Evolutionary conservation across 2,113 vertebrate species (phyloP).

Genomic region (Steatornis caripensis): DNA sequence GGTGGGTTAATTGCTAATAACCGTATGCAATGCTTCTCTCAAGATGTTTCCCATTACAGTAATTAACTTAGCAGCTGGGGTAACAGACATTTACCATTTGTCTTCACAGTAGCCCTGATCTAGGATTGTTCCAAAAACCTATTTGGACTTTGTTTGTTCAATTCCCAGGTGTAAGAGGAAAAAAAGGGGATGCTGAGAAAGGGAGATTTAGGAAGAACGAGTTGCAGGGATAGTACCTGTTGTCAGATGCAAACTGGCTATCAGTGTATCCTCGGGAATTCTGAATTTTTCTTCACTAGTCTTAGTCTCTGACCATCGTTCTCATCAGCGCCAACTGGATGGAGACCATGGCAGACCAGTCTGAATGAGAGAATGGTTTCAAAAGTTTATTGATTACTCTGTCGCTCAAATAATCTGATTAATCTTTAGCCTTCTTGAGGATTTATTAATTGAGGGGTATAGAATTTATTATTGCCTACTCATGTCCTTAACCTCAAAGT

Average conservation of each 20-base stretch:
- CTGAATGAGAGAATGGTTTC: neutral
- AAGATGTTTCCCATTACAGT: slow-evolving; percentile 80
- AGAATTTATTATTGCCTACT: neutral
- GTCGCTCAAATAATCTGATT: neutral
- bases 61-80: slow-evolving; percentile 81
- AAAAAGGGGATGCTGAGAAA: neutral
- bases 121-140: slow-evolving; percentile 46
- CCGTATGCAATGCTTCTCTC: slow-evolving; percentile 75
- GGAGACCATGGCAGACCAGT: neutral
- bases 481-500: neutral
- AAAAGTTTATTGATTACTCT: neutral
- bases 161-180: slow-evolving; percentile 22
- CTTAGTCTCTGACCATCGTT: neutral
- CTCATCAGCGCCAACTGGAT: neutral
- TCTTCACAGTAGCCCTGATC: slow-evolving; percentile 70
- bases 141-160: slow-evolving; percentile 40
- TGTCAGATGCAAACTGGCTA: neutral
- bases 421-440: neutral
- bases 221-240: neutral
- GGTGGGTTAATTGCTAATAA: slow-evolving; percentile 81
- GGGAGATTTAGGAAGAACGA: neutral
- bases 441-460: neutral
- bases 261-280: neutral
- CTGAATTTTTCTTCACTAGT: neutral
- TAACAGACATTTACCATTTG: slow-evolving; percentile 76